Evolutionary conservation across 2,797 vertebrate genomes (phyloP), one percentile per base, ranked within the genome.

Genomic region (Phylloscopus collybita): DNA sequence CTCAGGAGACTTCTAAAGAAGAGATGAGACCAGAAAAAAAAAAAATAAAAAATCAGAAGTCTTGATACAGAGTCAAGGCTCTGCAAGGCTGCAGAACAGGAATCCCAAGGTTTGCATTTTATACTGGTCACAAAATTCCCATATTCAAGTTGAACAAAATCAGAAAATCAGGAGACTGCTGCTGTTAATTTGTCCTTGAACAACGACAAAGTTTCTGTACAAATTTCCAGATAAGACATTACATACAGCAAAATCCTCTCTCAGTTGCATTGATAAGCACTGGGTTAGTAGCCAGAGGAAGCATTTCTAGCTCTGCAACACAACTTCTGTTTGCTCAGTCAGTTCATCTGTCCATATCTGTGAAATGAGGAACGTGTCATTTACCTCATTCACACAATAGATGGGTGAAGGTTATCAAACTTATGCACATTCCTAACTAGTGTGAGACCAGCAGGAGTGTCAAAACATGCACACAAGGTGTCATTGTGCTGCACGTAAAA

Each of bases 121-220:
- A 5, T 14, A 36, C 5, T 9, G 30, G 30, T 65, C 47, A 71
- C 0, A 0, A 2, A 61, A 60, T 73, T 82, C 17, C 54, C 3
- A 23, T 53, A 53, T 2, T 3, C 1, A 3, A 83, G 36, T 27
- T 23, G 20, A 15, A 75, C 13, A 50, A 29, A 54, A 78, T 47
- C 27, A 25, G 36, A 78, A 84, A 72, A 73, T 50, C 9, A 38
- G 50, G 44, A 57, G 12, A 49, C 13, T 59, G 15, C 29, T 67
- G 16, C 44, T 57, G 11, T 51, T 73, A 60, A 20, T 36, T 21
- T 6, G 9, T 29, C 32, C 16, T 60, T 54, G 34, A 70, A 70
- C 9, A 61, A 62, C 8, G 29, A 26, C 17, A 79, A 57, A 69
- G 2, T 6, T 84, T 78, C 66, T 4, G 0, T 18, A 42, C 6